Base-by-base conservation (phyloP, 2,888 invertebrate genomes). In the Hirudinaria manillensis region DNA sequence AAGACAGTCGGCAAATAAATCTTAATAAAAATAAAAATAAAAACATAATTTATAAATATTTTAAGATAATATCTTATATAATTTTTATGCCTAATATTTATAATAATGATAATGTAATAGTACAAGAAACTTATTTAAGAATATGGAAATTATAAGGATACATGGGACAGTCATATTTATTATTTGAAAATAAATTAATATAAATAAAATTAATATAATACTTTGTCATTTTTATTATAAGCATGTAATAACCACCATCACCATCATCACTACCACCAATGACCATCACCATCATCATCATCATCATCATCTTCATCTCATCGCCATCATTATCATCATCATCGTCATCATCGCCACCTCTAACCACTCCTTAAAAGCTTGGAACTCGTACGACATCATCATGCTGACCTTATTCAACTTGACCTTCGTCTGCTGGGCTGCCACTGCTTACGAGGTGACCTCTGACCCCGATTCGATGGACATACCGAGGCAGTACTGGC, bases 371-470 rank as follows among this genome's bases (percentile, higher is more conserved):
- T 10, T 36, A 3, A 6, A 36, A n/a, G 32, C 32, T 70, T 77
- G 77, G 77, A 77, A 77, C 74, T 13, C 74, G 19, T 77, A 89
- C 78, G 90, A 90, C 78, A 13, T 89, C n/a, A 82, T 88, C 66
- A 89, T 88, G 86, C 87, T 89, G 74, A 79, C 84, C 90, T 91
- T 92, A 85, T 94, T 89, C 7, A 93, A 93, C 82, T 89, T 89
- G 85, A 93, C 93, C 87, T 92, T 92, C 45, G 78, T 87, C 27
- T 88, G 89, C 81, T 90, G 90, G 90, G 79, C 87, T n/a, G 85
- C 86, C n/a, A 87, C 90, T 19, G 87, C 88, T 72, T 79, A 88
- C 51, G 88, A 89, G 79, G 86, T 87, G 0, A 80, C 82, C n/a
- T 81, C 83, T 53, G 21, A 51, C 36, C 51, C 66, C 24, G 75